Evolutionary conservation across 2,113 vertebrate species (phyloP).

Genomic region (Rhombomys opimus): DNA sequence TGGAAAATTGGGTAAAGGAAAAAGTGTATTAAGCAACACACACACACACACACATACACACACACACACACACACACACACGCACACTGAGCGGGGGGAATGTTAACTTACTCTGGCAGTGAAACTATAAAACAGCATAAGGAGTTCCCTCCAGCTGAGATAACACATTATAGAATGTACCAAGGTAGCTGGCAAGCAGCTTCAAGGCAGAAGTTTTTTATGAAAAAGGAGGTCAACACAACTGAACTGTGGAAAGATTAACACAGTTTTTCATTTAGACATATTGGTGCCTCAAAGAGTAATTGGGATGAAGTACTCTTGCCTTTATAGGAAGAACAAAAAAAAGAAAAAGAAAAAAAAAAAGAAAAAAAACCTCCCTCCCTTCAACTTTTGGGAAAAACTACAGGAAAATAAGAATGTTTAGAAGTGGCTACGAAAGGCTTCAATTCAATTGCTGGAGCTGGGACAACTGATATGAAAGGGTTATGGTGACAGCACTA

Average conservation of each 20-base stretch:
- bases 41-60: not conserved
- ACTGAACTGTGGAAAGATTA: not conserved
- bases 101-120: conserved; percentile 48
- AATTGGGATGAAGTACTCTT: not conserved
- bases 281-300: not conserved
- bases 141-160: conserved; percentile 29
- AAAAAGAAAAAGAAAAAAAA: not conserved
- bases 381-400: not conserved
- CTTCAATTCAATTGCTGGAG: not conserved
- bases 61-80: not conserved
- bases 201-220: not conserved
- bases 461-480: not conserved
- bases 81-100: not conserved
- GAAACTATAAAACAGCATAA: conserved; percentile 36
- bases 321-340: not conserved
- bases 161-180: conserved; percentile 21
- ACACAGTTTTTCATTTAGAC: not conserved
- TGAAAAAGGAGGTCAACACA: conserved; percentile 48
- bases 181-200: not conserved
- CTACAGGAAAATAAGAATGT: not conserved
- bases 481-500: not conserved
- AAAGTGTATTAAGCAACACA: conserved; percentile 28
- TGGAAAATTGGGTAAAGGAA: conserved; percentile 40
- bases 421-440: not conserved
- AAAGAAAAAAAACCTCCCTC: not conserved